Evolutionary conservation across 2,888 invertebrate genomes (phyloP).

Genomic region (Cylindroiulus punctatus): DNA sequence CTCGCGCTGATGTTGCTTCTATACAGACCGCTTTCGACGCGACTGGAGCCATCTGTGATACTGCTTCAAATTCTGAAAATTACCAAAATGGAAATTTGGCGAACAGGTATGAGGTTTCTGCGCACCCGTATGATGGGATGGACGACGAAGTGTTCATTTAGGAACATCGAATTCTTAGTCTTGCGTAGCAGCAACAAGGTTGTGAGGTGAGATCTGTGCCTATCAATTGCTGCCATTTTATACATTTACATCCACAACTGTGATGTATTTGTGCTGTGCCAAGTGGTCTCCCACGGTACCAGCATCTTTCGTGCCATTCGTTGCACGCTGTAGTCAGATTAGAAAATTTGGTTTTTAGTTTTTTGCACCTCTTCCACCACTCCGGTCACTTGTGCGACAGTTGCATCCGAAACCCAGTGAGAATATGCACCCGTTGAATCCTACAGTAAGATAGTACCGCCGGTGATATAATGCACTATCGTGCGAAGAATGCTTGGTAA

Average conservation of each 20-base stretch:
- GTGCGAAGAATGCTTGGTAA: neutral
- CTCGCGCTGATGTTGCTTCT: neutral
- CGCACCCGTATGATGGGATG: neutral
- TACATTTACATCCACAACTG: no score
- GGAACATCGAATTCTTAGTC: neutral
- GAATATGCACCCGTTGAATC: neutral
- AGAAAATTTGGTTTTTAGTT: neutral
- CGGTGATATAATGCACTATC: slow-evolving; percentile 2
- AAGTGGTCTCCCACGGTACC: neutral
- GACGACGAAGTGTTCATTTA: slow-evolving; percentile 21
- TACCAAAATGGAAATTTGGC: neutral
- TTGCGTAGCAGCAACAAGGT: neutral
- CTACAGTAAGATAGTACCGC: neutral
- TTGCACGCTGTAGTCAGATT: neutral
- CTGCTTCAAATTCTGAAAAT: neutral
- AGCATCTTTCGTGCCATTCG: neutral
- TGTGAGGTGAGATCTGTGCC: neutral
- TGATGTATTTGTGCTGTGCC: neutral
- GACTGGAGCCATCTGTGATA: neutral
- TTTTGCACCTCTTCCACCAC: neutral
- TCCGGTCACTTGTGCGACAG: neutral
- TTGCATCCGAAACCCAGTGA: neutral
- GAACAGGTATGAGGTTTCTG: neutral
- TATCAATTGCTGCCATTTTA: neutral
- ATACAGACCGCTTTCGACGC: neutral